Conservation (phyloP, 2,113 vertebrate species). For the Electrona antarctica region DNA sequence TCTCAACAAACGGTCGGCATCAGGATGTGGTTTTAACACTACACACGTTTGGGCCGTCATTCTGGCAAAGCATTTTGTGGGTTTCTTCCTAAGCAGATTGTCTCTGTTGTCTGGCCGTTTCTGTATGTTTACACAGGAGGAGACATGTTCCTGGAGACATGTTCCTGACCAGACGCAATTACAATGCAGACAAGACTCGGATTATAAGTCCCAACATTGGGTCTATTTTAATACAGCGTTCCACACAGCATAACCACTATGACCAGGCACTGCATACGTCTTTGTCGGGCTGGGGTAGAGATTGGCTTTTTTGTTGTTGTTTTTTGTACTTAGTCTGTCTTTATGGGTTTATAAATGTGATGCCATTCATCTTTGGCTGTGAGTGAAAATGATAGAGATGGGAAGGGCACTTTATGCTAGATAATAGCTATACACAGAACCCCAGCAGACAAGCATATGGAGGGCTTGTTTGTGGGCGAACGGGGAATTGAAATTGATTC, state of each 20-base stretch:
- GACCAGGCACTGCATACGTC: slow-evolving; percentile 20
- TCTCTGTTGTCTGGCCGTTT: slow-evolving; percentile 44
- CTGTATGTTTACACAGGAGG: slow-evolving; percentile 43
- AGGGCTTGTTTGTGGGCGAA: slow-evolving; percentile 8
- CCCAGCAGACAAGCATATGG: slow-evolving; percentile 27
- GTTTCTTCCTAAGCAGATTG: slow-evolving; percentile 42
- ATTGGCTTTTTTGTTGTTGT: slow-evolving; percentile 11
- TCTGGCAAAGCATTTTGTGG: slow-evolving; percentile 41
- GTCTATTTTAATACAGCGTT: slow-evolving; percentile 38
- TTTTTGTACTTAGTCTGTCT: background rate
- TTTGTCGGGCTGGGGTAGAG: slow-evolving; percentile 11
- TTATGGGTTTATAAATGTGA: slow-evolving; percentile 47
- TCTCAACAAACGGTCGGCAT: slow-evolving; percentile 62
- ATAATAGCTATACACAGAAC: slow-evolving; percentile 34
- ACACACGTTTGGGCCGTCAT: slow-evolving; percentile 46
- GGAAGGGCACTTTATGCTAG: slow-evolving; percentile 25
- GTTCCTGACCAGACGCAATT: slow-evolving; percentile 22
- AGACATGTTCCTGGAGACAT: slow-evolving; percentile 39
- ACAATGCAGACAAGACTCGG: slow-evolving; percentile 21
- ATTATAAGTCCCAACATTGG: slow-evolving; percentile 45
- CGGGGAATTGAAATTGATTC: background rate
- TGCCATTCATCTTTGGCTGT: slow-evolving; percentile 41
- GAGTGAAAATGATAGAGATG: slow-evolving; percentile 37
- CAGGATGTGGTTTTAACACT: slow-evolving; percentile 38
- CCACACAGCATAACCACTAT: slow-evolving; percentile 19